Conservation (phyloP, 2,113 vertebrate genomes). For the Microcebus lehilahytsara region DNA sequence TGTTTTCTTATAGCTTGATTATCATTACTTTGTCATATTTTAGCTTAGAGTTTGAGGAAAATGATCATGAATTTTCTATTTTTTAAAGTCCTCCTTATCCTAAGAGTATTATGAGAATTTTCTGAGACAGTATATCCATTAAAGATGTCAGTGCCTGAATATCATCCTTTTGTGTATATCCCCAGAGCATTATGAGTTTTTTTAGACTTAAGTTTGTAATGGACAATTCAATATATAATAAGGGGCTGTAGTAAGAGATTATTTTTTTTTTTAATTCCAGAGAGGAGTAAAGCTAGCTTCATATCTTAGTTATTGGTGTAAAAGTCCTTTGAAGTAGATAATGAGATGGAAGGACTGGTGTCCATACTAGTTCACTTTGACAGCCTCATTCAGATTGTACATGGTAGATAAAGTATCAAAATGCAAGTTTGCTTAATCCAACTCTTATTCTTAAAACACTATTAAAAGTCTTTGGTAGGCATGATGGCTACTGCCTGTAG, state of each 20-base stretch:
- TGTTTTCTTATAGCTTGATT: neutral
- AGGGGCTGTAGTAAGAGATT: neutral
- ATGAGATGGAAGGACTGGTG: neutral
- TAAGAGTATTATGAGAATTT: neutral
- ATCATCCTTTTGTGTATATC: neutral
- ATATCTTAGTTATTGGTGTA: neutral
- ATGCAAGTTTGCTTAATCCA: neutral
- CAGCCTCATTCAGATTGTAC: neutral
- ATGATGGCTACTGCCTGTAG: too few relatives aligned
- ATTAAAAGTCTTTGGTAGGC: neutral
- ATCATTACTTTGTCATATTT: neutral
- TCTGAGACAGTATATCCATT: neutral
- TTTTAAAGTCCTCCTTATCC: neutral
- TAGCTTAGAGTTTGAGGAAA: slow-evolving; percentile 8
- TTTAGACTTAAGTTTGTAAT: neutral
- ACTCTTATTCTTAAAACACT: neutral
- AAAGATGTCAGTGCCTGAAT: neutral
- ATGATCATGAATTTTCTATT: neutral
- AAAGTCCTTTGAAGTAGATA: neutral
- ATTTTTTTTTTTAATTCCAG: neutral
- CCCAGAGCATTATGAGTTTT: neutral
- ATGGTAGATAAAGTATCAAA: neutral
- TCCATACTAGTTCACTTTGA: neutral
- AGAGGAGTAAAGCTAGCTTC: neutral
- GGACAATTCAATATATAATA: neutral